A percentile compares a stretch with the other conserved stretches of the same genome.
These are phyloP conservation scores for Lutjanus argentimaculatus DNA, from an alignment of 2,797 vertebrate genomes.

Conservation along the genomic window DNA sequence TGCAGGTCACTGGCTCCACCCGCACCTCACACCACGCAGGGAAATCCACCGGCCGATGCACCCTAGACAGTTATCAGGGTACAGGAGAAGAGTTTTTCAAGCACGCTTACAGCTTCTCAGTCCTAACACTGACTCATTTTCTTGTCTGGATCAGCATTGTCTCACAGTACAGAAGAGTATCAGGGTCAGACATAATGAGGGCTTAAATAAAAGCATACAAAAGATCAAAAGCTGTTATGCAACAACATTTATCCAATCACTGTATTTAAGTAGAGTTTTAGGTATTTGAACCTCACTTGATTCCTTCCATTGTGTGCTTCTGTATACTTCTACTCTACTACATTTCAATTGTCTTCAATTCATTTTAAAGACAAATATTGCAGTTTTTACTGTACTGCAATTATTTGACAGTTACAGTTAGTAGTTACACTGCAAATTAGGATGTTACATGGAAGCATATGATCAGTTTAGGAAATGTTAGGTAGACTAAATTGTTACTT, in stretches of 20 bases:
- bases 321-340: neutral
- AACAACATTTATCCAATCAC: neutral
- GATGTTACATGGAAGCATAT: neutral
- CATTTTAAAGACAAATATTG: neutral
- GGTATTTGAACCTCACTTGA: neutral
- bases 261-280: neutral
- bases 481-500: too few species aligned
- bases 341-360: too few species aligned
- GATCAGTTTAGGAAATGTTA: too few species aligned
- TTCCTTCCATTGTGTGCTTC: too few species aligned
- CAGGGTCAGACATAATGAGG: too few species aligned
- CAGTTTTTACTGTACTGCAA: neutral
- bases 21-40: conserved; percentile 91
- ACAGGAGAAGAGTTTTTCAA: conserved; percentile 4
- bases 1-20: conserved; percentile 90
- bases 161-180: too few species aligned
- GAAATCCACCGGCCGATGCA: conserved; percentile 94
- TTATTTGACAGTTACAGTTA: neutral
- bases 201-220: neutral
- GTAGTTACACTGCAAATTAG: neutral
- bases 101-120: neutral
- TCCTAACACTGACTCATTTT: neutral
- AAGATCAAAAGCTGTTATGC: neutral
- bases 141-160: neutral
- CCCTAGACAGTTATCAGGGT: conserved; percentile 75